A percentile compares a stretch with the other conserved stretches of the same genome.
These are phyloP conservation scores for Parapristionchus giblindavisi DNA, from an alignment of 2,888 invertebrate species.

Conservation along the genomic window DNA sequence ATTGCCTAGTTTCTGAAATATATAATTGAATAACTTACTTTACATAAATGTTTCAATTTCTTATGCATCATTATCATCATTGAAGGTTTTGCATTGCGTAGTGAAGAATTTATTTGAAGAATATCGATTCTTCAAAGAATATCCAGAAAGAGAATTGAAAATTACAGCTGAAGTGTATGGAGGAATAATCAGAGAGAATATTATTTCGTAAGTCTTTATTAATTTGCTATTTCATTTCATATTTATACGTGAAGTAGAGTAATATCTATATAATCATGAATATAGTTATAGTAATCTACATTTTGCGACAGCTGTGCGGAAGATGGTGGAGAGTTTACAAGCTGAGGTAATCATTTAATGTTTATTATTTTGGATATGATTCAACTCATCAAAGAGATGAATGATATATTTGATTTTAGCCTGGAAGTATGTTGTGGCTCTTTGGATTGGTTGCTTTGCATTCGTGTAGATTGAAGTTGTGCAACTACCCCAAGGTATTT, in stretches of 20 bases:
- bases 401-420: constrained; percentile 67
- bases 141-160: constrained; percentile 95
- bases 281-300: constrained; percentile 57
- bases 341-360: constrained; percentile 76
- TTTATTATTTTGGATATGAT: not conserved
- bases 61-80: too few relatives aligned
- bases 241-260: too few relatives aligned
- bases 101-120: constrained; percentile 96
- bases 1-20: too few relatives aligned
- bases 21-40: too few relatives aligned
- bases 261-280: too few relatives aligned
- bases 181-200: constrained; percentile 74
- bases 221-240: not conserved
- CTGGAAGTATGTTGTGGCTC: constrained; percentile 90
- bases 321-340: constrained; percentile 76
- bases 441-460: constrained; percentile 94
- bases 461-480: constrained; percentile 83
- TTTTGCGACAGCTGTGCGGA: constrained; percentile 65
- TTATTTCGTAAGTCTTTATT: constrained; percentile 71
- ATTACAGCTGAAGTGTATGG: constrained; percentile 97
- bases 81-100: constrained; percentile 88
- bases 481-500: constrained; percentile 82
- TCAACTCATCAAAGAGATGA: not conserved
- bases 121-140: constrained; percentile 96
- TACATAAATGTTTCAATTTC: too few relatives aligned